Conservation (phyloP, 2,888 invertebrate genomes). For the Sarcophaga subvicina region DNA sequence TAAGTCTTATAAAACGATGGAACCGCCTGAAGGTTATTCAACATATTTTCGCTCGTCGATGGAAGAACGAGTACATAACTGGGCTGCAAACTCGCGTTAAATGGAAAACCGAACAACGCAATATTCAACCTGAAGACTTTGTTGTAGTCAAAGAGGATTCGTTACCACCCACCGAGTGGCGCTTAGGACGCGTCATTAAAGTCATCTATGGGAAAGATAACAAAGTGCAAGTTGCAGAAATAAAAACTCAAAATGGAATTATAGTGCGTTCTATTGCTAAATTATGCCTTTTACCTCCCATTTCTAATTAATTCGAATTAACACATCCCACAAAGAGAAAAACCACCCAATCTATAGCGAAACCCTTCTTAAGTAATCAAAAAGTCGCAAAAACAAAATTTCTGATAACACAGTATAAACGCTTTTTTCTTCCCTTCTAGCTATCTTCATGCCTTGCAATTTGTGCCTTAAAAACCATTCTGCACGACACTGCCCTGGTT, state of each 20-base stretch:
- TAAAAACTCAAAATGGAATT: constrained; percentile 20
- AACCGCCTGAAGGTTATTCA: too few species aligned
- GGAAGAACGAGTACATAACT: background rate
- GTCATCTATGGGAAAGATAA: constrained; percentile 17
- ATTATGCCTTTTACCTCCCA: background rate
- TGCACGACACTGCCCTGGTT: too few species aligned
- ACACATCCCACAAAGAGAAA: too few species aligned
- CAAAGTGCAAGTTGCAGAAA: constrained; percentile 20
- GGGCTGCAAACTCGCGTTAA: too few species aligned
- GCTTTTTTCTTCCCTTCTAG: background rate
- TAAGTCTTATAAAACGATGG: too few species aligned
- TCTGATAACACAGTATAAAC: background rate
- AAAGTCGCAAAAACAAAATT: background rate
- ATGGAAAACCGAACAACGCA: background rate
- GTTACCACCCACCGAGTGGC: constrained; percentile 12
- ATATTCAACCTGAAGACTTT: constrained; percentile 8
- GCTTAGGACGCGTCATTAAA: constrained; percentile 20
- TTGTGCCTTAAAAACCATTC: background rate
- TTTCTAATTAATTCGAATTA: background rate
- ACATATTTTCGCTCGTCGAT: background rate
- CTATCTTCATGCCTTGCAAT: background rate
- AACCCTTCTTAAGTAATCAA: background rate
- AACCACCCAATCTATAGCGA: background rate
- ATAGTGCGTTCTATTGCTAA: too few species aligned
- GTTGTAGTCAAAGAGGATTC: constrained; percentile 26